These are phyloP conservation scores for Acropternis orthonyx DNA, from an alignment of 2,797 vertebrate species.

Conservation along the genomic window DNA sequence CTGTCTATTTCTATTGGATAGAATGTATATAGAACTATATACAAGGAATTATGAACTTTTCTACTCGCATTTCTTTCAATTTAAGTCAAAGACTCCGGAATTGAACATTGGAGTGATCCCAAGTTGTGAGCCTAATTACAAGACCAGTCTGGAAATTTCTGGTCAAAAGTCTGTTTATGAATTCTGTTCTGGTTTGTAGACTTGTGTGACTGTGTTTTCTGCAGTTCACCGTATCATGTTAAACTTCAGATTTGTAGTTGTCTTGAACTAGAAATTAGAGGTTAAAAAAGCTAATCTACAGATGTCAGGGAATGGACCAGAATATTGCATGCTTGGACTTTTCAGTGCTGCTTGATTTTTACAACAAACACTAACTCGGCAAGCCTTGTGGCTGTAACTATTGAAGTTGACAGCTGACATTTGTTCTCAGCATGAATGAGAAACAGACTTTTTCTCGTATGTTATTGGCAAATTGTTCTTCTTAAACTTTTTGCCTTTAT, in stretches of 20 bases:
- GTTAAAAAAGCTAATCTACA: background rate
- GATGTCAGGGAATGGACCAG: background rate
- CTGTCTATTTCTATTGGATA: background rate
- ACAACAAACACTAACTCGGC: background rate
- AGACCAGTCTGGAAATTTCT: background rate
- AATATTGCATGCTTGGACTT: background rate
- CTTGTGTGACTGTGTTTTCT: background rate
- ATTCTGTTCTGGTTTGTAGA: background rate
- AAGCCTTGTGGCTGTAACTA: background rate
- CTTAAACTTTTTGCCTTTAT: background rate
- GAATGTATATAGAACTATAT: background rate
- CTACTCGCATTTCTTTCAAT: background rate
- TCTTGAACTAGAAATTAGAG: background rate
- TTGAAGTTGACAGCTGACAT: background rate
- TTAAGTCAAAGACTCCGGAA: background rate
- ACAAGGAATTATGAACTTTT: background rate
- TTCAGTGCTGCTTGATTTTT: background rate
- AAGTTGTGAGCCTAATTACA: background rate
- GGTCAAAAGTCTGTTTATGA: background rate
- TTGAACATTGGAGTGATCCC: background rate
- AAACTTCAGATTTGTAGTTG: background rate
- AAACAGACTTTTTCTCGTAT: background rate
- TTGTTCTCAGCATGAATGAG: background rate
- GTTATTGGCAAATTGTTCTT: background rate
- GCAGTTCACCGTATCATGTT: background rate